Evolutionary conservation across 2,888 invertebrate genomes (phyloP), one percentile per base, ranked within the genome.

Genomic region (Eristalis arbustorum): DNA sequence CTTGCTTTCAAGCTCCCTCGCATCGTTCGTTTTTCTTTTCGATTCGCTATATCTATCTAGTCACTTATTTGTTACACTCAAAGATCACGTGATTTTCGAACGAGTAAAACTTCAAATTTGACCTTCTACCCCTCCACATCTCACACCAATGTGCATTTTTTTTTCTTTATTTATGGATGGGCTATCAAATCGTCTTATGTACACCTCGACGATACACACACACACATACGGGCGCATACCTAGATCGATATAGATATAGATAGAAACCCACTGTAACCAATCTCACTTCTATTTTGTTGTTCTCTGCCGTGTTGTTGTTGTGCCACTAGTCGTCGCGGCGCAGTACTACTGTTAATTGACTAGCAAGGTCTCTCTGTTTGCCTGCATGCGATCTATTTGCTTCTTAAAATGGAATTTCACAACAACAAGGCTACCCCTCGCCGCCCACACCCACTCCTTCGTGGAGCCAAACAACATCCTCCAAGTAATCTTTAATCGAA

Each of bases 61-160:
- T 8, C 10, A 5, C 34, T 1, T 2, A 34, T 37, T 37, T 37
- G 37, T 37, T 37, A 37, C 72, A 72, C 62, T 62, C 62, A 62
- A 37, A 71, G 71, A 72, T 72, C 72, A 72, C 42, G 62, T 72
- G 72, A 72, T 62, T 42, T 49, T 49, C 49, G 6, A n/a, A 62
- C 18, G 28, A 72, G 28, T 18, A 62, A 49, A 62, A 72, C 13
- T 18, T 72, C 37, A 42, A 25, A 11, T 62, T 62, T 62, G 72
- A 62, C 72, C 72, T 62, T 72, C 72, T 62, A 25, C 34, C 62
- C n/a, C 34, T 3, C 72, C 62, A 28, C 42, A 22, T 42, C 28
- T 31, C 34, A 63, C 63, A 62, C 31, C 13, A 49, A 13, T 8
- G 18, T 23, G 18, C 14, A 6, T 14, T 14, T 42, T n/a, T 42